Evolutionary conservation across 2,888 invertebrate species (phyloP), one percentile per base, ranked within the genome.

Genomic region (Nomada fucata): DNA sequence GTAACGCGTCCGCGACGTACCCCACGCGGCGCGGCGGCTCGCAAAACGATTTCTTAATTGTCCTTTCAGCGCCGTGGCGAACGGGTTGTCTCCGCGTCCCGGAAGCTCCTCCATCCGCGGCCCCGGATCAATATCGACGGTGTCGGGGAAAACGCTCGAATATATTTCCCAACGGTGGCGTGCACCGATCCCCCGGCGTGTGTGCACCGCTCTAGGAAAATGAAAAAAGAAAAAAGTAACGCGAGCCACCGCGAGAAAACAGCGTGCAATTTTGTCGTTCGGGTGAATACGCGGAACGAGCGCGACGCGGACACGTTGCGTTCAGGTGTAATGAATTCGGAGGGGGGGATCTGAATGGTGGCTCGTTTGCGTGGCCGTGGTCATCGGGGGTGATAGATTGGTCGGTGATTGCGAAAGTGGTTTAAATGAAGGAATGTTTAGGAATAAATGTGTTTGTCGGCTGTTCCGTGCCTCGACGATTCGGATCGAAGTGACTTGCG

Each of bases 111-210:
- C 53, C 64, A 63, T 74, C 61, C 59, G 65, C 68, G 76, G 55
- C 15, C 42, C 15, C 42, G 36, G 60, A 23, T 36, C 61, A 29
- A 74, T 42, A 52, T 61, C 59, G 69, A 71, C 23, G 60, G 10
- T 79, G 87, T 82, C 77, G 84, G 87, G 68, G 77, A 86, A 86
- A 53, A 47, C 76, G 59, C 23, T 53, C 67, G 79, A 79, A 87
- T 84, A 87, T 78, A 84, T 86, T 87, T 76, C 53, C 68, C 42
- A 2, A 0, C 29, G 44, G 53, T 57, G 59, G 53, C 52, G 57
- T 64, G 61, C 42, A 83, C 76, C 77, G 80, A 76, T 85, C 75
- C 63, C 55, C 59, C 29, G 47, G 18, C 36, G 29, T 15, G 9
- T 20, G 36, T 36, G 5, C 5, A 36, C 26, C 26, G 29, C 36